A percentile compares a stretch with the other conserved stretches of the same genome.
Evolutionary conservation across 2,888 invertebrate genomes (phyloP).

Genomic region (Dynastes maya): DNA sequence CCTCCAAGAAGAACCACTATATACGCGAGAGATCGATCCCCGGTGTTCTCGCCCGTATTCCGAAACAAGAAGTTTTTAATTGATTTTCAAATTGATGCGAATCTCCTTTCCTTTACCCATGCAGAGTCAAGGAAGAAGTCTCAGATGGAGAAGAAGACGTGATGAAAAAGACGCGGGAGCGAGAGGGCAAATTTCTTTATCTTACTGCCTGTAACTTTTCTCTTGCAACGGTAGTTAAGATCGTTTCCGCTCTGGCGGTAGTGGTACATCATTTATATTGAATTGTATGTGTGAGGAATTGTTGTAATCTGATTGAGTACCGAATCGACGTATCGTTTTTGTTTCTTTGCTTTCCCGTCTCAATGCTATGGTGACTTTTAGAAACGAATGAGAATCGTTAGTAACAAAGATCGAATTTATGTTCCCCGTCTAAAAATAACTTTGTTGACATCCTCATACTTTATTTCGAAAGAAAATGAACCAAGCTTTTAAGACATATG

Average conservation of each 20-base stretch:
- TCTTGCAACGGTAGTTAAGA: conserved; percentile 3
- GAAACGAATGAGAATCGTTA: no score
- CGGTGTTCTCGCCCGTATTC: neutral
- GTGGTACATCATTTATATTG: conserved; percentile 18
- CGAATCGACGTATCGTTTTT: conserved; percentile 10
- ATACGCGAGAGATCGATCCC: neutral
- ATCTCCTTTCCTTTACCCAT: neutral
- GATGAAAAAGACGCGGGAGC: neutral
- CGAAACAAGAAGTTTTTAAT: conserved; percentile 38
- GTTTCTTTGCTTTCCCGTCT: neutral
- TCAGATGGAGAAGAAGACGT: neutral
- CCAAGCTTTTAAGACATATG: no score
- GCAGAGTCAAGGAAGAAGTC: no score
- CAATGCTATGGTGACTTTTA: no score
- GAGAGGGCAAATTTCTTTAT: neutral
- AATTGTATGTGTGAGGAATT: conserved; percentile 30
- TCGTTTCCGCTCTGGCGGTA: conserved; percentile 2
- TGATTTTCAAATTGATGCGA: conserved; percentile 37
- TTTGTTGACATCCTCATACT: no score
- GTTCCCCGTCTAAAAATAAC: no score
- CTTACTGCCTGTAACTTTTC: conserved; percentile 4
- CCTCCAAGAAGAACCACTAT: neutral
- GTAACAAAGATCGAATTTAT: no score
- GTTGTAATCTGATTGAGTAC: conserved; percentile 21
- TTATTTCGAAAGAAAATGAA: no score